Evolutionary conservation across 2,888 invertebrate species (phyloP), one percentile per base, ranked within the genome.

Genomic region (Sinelater perroti): DNA sequence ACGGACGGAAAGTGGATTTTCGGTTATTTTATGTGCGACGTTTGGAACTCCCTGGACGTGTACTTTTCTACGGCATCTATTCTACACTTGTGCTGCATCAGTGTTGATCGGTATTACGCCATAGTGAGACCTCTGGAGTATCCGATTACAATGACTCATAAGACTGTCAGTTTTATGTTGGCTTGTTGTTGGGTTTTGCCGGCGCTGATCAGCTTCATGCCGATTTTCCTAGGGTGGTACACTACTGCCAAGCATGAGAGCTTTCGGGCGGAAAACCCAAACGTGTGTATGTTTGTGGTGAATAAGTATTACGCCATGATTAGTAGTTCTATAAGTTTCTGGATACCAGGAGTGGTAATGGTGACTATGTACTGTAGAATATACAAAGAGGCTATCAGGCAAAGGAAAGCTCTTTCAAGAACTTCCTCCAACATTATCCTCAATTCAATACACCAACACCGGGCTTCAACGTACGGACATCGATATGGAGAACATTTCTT

Each of bases 21-120:
- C 74, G 93, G 94, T 3, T 85, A 88, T 70, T 81, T 90, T 70
- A 91, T 95, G 88, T 97, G 96, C 82, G 93, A 96, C 81, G 88
- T 96, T 47, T 97, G 93, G 88, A 96, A 95, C 78, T 91, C 94
- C 24, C 84, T 95, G 63, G 96, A 97, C 77, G 96, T 97, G 1
- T 92, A 95, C 75, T 95, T 95, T 78, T 93, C 89, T 66, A 95
- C 90, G 46, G 95, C 94, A 3, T 94, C 93, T 61, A 95, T 97
- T 60, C 84, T 96, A 42, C 95, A 97, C 76, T 82, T 97, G 47
- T 96, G 95, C 75, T 96, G 95, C 79, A 97, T 97, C 76, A 92
- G 92, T 67, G 93, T 96, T 51, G 96, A 96, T 75, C 85, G 96
- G 65, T 93, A 91, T 75, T 93, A 92, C 76, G 94, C 94, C 46